Evolutionary conservation across 2,797 vertebrate genomes (phyloP).

Genomic region (Anguilla marmorata): DNA sequence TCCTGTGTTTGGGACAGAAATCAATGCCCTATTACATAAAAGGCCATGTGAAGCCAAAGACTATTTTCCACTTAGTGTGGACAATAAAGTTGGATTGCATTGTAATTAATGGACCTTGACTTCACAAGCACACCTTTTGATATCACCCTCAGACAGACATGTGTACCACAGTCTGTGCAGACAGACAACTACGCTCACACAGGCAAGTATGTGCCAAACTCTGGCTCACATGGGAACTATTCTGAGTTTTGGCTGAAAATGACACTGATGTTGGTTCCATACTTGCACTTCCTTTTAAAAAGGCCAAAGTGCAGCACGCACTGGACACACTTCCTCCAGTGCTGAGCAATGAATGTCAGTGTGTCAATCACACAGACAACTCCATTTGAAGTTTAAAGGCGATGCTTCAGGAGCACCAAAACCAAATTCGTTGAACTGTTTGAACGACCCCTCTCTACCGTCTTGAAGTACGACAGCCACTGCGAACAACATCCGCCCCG

Average conservation of each 20-base stretch:
- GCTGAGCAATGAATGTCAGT: background rate
- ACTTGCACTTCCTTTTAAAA: background rate
- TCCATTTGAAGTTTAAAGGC: background rate
- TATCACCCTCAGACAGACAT: background rate
- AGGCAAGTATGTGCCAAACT: background rate
- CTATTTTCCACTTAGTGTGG: background rate
- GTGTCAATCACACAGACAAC: background rate
- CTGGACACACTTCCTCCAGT: background rate
- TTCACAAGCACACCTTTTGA: background rate
- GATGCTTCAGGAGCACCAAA: background rate
- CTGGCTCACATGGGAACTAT: background rate
- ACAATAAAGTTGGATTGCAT: conserved; percentile 43
- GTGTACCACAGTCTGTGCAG: background rate
- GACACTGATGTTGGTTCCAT: background rate
- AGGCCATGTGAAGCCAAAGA: background rate
- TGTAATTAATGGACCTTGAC: conserved; percentile 36
- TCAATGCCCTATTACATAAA: conserved; percentile 50
- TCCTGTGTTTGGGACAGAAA: conserved; percentile 48
- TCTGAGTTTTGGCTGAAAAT: background rate
- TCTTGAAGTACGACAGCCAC: conserved; percentile 34
- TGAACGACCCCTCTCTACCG: background rate
- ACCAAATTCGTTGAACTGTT: background rate
- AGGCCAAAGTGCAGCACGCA: background rate
- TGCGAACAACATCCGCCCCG: conserved; percentile 34
- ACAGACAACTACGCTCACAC: background rate